A percentile compares a stretch with the other conserved stretches of the same genome.
These are phyloP conservation scores for Monarcha castaneiventris DNA, from an alignment of 2,113 vertebrate genomes.

Conservation along the genomic window DNA sequence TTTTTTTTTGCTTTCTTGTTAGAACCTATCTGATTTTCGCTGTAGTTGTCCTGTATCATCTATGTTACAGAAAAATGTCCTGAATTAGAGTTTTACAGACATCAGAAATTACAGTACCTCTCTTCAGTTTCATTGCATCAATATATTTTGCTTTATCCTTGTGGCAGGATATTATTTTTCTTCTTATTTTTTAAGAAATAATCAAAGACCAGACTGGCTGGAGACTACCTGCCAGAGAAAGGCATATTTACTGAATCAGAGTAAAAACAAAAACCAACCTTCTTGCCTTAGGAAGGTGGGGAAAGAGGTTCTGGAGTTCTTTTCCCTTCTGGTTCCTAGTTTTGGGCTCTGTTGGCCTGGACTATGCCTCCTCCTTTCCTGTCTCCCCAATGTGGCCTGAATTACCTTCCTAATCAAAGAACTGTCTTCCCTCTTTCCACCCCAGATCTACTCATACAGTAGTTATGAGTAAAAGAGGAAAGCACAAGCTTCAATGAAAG, in stretches of 20 bases:
- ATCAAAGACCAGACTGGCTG: neutral
- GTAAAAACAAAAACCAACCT: neutral
- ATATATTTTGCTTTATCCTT: neutral
- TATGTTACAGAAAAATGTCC: neutral
- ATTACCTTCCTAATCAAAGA: neutral
- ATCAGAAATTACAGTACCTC: neutral
- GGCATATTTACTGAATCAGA: neutral
- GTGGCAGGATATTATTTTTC: neutral
- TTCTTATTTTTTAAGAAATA: neutral
- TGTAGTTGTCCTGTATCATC: neutral
- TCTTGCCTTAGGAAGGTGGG: neutral
- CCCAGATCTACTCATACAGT: fast-evolving
- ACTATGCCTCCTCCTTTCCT: neutral
- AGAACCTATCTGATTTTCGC: neutral
- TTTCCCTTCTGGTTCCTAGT: neutral
- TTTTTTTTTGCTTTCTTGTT: neutral
- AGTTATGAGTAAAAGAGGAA: neutral
- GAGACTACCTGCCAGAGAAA: neutral
- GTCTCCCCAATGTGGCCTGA: fast-evolving
- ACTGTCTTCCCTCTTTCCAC: neutral
- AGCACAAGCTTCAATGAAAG: neutral
- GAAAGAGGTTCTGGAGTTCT: neutral
- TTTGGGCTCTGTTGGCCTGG: neutral
- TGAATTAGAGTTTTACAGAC: neutral
- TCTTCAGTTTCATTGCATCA: neutral